phyloP scores from a whole-genome alignment of 2,888 invertebrate genomes.

The Caenorhabditis sinica region DNA sequence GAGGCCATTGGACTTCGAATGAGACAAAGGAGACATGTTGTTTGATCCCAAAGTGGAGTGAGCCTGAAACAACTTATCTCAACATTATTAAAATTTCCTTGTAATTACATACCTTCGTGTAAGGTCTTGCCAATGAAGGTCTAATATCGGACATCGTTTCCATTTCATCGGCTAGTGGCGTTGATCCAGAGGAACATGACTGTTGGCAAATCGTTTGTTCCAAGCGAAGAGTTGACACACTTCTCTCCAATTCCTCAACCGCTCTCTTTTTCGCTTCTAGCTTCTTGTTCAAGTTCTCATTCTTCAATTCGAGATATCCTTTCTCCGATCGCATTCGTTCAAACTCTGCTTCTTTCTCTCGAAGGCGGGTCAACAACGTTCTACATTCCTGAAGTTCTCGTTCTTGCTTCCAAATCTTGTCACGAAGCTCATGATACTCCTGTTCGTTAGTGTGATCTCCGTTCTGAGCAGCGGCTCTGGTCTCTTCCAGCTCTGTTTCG shows the following conservation, averaged over 20 bases:
- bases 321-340: conserved; percentile 66
- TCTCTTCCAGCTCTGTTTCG: conserved; percentile 53
- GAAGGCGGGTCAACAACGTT: conserved; percentile 38
- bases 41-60: conserved; percentile 61
- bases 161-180: conserved; percentile 73
- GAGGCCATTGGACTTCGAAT: conserved; percentile 67
- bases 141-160: conserved; percentile 68
- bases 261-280: conserved; percentile 70
- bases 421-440: conserved; percentile 50
- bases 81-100: not conserved
- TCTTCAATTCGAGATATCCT: conserved; percentile 70
- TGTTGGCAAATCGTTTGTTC: conserved; percentile 73
- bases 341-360: conserved; percentile 65
- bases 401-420: conserved; percentile 66
- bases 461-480: conserved; percentile 31
- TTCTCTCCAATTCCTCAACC: conserved; percentile 67
- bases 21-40: conserved; percentile 53
- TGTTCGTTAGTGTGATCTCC: conserved; percentile 56
- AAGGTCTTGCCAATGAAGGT: conserved; percentile 59
- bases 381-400: conserved; percentile 64
- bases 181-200: conserved; percentile 76
- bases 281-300: conserved; percentile 68
- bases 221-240: conserved; percentile 65
- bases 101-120: conserved; percentile 57
- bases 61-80: conserved; percentile 29